Evolutionary conservation across 2,113 vertebrate species (phyloP).

Genomic region (Poeciliopsis turrubarensis): DNA sequence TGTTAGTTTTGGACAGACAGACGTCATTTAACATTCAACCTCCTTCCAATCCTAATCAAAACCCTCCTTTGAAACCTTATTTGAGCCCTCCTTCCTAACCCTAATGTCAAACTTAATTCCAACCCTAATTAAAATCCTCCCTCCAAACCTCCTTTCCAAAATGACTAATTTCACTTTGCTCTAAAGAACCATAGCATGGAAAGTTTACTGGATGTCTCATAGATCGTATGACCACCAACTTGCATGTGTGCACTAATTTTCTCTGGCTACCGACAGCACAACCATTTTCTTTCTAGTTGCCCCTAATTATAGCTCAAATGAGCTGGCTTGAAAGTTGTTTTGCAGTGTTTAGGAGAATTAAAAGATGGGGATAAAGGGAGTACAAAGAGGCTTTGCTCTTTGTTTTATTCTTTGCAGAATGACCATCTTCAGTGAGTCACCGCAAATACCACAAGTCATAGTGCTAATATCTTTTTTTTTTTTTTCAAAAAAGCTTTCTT

Average conservation of each 20-base stretch:
- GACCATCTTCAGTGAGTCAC: slow-evolving; percentile 1
- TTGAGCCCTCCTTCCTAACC: no score
- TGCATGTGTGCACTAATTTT: background rate
- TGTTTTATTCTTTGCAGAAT: background rate
- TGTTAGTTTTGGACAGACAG: no score
- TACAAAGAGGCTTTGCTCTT: background rate
- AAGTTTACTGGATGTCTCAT: background rate
- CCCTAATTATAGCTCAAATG: background rate
- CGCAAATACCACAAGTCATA: slow-evolving; percentile 10
- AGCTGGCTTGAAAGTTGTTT: background rate
- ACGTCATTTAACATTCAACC: no score
- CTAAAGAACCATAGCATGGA: background rate
- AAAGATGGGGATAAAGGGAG: background rate
- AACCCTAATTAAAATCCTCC: no score
- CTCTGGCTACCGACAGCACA: background rate
- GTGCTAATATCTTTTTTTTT: background rate
- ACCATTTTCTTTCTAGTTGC: background rate
- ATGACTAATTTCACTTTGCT: background rate
- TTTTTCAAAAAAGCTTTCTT: background rate
- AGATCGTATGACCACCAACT: background rate
- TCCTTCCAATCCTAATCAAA: no score
- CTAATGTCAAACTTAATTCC: no score
- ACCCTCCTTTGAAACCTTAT: no score
- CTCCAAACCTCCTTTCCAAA: no score
- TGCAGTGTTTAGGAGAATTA: background rate